Evolutionary conservation across 2,797 vertebrate species (phyloP), one percentile per base, ranked within the genome.

Genomic region (Rhabdophis nuchalis): DNA sequence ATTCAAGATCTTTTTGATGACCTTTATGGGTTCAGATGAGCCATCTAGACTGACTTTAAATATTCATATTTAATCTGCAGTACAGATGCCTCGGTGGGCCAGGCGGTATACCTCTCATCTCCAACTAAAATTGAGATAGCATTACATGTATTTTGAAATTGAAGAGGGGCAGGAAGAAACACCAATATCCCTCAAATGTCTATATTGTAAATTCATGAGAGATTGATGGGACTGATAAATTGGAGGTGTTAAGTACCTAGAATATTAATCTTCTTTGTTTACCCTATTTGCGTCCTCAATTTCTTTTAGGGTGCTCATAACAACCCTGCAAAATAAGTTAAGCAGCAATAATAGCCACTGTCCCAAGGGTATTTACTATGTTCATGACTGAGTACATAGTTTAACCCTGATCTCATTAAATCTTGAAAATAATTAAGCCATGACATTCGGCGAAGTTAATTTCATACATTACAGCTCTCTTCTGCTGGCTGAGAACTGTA

Each of bases 61-160:
- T 95, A 96, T 96, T 96, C 95, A 90, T 95, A 94, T 95, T 94
- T 95, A 96, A 94, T 96, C 96, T 94, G 95, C 58, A 90, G 85
- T 89, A 91, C 93, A 96, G 95, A 96, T 96, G 96, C 93, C 94
- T 94, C 92, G 91, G 93, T 96, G 93, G 93, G 95, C 95, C 94
- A 92, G 93, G 94, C 92, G 95, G 95, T 94, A 92, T 91, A 91
- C 58, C 88, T 61, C 92, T 94, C 89, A 0, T 60, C 93, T 96
- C 90, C 14, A 88, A 92, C 93, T 91, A 92, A 94, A 96, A 93
- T 53, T 0, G 0, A 64, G 87, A 29, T 52, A 89, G 92, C 77
- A 87, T 93, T 94, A 94, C 94, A 94, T 61, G 88, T 88, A 61
- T 95, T 95, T 96, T 95, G 94, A 57, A 14, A 50, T 89, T 89